Percentiles rank a stretch among this genome's conserved stretches.
These are phyloP conservation scores for Ecliptopera silaceata DNA, from an alignment of 2,888 invertebrate species.

Conservation along the genomic window DNA sequence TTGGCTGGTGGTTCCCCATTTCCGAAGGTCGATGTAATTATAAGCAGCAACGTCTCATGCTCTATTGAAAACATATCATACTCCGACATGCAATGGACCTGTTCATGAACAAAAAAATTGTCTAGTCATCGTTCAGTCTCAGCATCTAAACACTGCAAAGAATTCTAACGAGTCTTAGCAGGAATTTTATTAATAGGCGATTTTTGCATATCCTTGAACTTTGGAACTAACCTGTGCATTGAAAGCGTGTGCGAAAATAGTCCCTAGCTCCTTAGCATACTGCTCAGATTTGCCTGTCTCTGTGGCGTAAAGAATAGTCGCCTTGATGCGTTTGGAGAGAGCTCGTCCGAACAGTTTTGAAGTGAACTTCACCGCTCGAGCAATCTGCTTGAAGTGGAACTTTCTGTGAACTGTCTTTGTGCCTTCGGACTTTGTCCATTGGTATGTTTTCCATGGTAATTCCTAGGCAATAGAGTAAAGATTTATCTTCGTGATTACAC, in stretches of 20 bases:
- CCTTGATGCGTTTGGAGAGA: conserved; percentile 95
- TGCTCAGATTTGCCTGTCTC: conserved; percentile 98
- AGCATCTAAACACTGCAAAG: neutral
- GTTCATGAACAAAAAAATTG: conserved; percentile 11
- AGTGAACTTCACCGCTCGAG: conserved; percentile 97
- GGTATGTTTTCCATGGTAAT: conserved; percentile 94
- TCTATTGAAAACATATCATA: conserved; percentile 97
- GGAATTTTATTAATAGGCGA: neutral
- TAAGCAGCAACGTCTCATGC: conserved; percentile 94
- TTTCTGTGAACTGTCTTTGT: conserved; percentile 89
- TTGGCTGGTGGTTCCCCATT: conserved; percentile 99
- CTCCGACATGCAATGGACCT: conserved; percentile 96
- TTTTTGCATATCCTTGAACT: conserved; percentile 27
- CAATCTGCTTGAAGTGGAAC: conserved; percentile 98
- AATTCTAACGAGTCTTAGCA: neutral
- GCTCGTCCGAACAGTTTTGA: conserved; percentile 97
- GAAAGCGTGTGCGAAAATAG: conserved; percentile 96
- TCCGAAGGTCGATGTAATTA: conserved; percentile 97
- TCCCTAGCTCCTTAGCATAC: conserved; percentile 94
- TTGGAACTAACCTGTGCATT: conserved; percentile 90
- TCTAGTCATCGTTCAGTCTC: neutral
- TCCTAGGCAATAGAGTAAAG: conserved; percentile 77
- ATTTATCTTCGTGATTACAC: too few species aligned
- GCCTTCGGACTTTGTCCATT: conserved; percentile 87
- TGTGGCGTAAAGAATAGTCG: conserved; percentile 96